These are phyloP conservation scores for Protobothrops flavoviridis DNA, from an alignment of 2,113 vertebrate species.

Conservation along the genomic window DNA sequence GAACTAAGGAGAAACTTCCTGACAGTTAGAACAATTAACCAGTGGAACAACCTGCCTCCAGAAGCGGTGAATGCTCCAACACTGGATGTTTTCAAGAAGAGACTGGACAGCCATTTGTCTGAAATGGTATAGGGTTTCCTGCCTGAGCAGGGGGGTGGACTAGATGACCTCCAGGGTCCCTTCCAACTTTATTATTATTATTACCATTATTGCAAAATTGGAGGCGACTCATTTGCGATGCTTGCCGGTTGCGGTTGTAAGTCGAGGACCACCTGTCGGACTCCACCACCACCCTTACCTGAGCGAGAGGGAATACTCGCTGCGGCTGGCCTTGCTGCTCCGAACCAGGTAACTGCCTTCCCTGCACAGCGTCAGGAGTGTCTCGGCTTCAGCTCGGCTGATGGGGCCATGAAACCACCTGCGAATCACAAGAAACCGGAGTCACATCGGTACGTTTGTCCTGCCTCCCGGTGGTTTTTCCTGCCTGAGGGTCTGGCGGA, in stretches of 20 bases:
- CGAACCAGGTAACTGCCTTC: conserved; percentile 93
- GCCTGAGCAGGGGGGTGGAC: too few species aligned
- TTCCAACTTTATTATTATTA: too few species aligned
- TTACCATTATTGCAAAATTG: too few species aligned
- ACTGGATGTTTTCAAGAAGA: too few species aligned
- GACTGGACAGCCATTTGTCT: too few species aligned
- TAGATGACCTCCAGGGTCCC: too few species aligned
- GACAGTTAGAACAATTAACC: too few species aligned
- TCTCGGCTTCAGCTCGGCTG: conserved; percentile 83
- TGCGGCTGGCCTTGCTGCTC: conserved; percentile 85
- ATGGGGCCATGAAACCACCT: conserved; percentile 94
- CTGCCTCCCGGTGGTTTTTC: background rate
- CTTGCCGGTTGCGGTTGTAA: background rate
- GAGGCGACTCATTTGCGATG: background rate
- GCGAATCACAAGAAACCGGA: background rate
- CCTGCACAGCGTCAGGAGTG: conserved; percentile 85
- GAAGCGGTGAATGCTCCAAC: too few species aligned
- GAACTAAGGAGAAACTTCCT: too few species aligned
- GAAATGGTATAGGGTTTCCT: too few species aligned
- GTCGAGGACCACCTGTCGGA: background rate
- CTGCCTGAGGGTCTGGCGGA: too few species aligned
- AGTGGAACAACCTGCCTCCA: too few species aligned
- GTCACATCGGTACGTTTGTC: background rate
- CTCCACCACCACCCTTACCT: conserved; percentile 54
- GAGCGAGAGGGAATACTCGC: conserved; percentile 88